Base-by-base conservation (phyloP, 2,113 vertebrate species). In the Lynx canadensis region DNA sequence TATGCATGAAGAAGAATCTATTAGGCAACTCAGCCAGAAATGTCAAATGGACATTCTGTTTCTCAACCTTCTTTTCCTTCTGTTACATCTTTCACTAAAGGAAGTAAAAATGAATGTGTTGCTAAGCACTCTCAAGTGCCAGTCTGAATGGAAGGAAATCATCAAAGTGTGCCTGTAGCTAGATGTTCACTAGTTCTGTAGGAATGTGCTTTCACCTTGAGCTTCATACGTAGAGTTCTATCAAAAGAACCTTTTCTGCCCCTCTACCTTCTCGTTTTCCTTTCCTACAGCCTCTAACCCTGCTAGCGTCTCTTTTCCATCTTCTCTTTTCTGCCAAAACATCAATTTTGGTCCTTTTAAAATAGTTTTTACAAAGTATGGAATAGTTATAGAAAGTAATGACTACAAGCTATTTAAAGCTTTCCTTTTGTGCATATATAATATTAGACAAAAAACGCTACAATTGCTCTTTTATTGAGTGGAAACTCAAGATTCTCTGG, bases 31-130 rank as follows among this genome's bases (percentile, higher is more conserved):
- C 31, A 38, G 27, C 31, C 16, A 65, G 60, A 55, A 18, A 4
- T 52, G 11, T 41, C 74, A 78, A 80, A 66, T 41, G 31, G 66
- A 50, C 3, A 29, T 25, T 84, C 89, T 83, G 79, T 38, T 52
- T 84, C 55, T 97, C 80, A 15, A 92, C 45, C 21, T 9, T 80
- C 65, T 97, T 97, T 94, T 90, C 81, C 9, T 82, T 45, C 3
- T 33, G 71, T 36, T 52, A 60, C 85, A 21, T 68, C 1, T 57
- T 73, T 92, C 29, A 76, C 91, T 94, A 63, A 92, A n/a, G 23
- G 0, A 55, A 74, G 10, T 25, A 25, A 38, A 80, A 97, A 86
- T 78, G 29, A 92, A 1, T 41, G 48, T 25, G n/a, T 83, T n/a
- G n/a, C 31, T 71, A 80, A 41, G 19, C 14, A 2, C n/a, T n/a